A percentile compares a stretch with the other conserved stretches of the same genome.
These are phyloP conservation scores for Rhinoderma darwinii DNA, from an alignment of 2,113 vertebrate genomes.

Conservation along the genomic window DNA sequence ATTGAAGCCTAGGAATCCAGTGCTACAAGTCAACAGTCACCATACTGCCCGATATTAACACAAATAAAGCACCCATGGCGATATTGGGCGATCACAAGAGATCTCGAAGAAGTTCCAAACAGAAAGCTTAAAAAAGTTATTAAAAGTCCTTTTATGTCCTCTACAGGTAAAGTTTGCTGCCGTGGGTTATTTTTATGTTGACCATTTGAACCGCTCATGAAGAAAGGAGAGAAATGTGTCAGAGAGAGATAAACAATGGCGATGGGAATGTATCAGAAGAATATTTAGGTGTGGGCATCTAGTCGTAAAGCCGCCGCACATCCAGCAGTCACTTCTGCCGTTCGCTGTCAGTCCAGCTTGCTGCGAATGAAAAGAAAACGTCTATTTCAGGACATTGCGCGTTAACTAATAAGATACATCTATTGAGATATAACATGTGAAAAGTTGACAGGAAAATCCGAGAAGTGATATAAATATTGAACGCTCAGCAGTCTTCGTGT, in stretches of 20 bases:
- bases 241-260: neutral
- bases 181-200: too few relatives aligned
- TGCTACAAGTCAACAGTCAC: too few relatives aligned
- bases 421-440: too few relatives aligned
- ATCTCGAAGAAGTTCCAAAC: too few relatives aligned
- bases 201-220: too few relatives aligned
- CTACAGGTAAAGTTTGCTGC: neutral
- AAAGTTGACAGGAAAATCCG: slow-evolving; percentile 10
- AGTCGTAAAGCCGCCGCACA: neutral
- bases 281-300: neutral
- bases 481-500: neutral
- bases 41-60: too few relatives aligned
- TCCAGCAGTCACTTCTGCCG: neutral
- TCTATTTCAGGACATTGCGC: neutral
- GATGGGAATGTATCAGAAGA: neutral
- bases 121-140: too few relatives aligned
- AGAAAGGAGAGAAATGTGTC: neutral
- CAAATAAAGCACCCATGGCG: too few relatives aligned
- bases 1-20: too few relatives aligned
- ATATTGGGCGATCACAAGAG: too few relatives aligned
- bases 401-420: neutral
- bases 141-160: too few relatives aligned
- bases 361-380: neutral
- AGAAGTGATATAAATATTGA: slow-evolving; percentile 10
- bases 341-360: neutral